Conservation (phyloP, 2,113 vertebrate species). For the Elephas maximus region DNA sequence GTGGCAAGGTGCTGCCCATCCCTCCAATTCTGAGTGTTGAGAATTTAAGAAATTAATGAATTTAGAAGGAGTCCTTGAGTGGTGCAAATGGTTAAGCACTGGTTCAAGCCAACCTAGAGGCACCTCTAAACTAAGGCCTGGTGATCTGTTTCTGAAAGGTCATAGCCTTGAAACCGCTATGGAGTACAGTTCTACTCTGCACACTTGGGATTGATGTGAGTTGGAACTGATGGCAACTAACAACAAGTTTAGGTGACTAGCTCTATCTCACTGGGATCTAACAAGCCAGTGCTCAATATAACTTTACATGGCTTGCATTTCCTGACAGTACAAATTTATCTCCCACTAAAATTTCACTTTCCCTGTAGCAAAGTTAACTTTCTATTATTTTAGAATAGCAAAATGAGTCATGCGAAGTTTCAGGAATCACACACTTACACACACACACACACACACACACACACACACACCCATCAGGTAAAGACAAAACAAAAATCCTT, state of each 20-base stretch:
- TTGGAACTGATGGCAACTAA: background rate
- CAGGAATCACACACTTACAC: conserved; percentile 65
- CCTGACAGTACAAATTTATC: conserved; percentile 66
- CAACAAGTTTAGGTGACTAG: background rate
- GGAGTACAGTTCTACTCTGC: background rate
- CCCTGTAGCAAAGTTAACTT: conserved; percentile 47
- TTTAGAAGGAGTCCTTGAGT: background rate
- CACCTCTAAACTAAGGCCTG: background rate
- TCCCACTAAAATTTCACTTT: conserved; percentile 55
- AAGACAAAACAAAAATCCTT: conserved; percentile 63
- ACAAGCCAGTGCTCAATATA: background rate
- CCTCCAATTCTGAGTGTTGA: background rate
- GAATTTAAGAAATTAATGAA: background rate
- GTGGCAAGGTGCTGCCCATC: background rate
- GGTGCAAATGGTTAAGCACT: background rate
- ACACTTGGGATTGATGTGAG: background rate
- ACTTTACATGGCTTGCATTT: conserved; percentile 75
- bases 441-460: background rate
- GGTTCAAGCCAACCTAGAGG: background rate
- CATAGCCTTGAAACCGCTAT: background rate
- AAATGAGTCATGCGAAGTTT: conserved; percentile 62
- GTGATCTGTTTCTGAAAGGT: background rate
- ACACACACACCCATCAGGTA: conserved; percentile 27
- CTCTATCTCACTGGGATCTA: background rate
- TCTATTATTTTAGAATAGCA: conserved; percentile 72